Evolutionary conservation across 2,113 vertebrate genomes (phyloP).

Genomic region (Myodes glareolus): DNA sequence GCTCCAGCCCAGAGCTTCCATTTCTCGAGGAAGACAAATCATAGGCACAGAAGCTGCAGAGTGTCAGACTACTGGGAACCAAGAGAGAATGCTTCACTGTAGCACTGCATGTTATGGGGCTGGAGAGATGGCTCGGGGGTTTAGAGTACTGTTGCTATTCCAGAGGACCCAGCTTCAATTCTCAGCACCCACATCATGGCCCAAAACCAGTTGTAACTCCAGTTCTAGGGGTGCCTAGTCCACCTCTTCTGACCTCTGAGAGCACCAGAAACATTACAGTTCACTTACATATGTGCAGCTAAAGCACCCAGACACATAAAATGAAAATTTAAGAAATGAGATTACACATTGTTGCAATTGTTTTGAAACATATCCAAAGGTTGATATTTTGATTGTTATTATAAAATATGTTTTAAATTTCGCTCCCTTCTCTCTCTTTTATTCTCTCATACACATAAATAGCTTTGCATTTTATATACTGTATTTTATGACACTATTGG

Average conservation of each 20-base stretch:
- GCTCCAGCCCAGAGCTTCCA: background rate
- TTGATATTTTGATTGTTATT: background rate
- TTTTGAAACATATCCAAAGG: constrained; percentile 10
- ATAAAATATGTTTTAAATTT: background rate
- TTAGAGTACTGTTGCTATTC: background rate
- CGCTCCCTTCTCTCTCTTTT: background rate
- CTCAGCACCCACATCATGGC: background rate
- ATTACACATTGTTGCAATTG: background rate
- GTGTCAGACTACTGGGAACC: background rate
- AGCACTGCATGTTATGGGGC: background rate
- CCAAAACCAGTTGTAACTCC: background rate
- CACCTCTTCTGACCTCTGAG: background rate
- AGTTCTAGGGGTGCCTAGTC: no score
- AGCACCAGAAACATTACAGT: background rate
- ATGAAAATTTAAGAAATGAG: background rate
- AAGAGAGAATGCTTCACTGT: background rate
- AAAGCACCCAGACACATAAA: background rate
- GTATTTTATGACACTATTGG: background rate
- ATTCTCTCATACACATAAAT: background rate
- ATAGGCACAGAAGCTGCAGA: background rate
- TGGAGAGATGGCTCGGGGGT: background rate
- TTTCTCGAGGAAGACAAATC: background rate
- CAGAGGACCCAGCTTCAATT: background rate
- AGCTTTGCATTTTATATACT: background rate
- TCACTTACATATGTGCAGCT: background rate